A percentile compares a stretch with the other conserved stretches of the same genome.
Evolutionary conservation across 2,113 vertebrate species (phyloP).

Genomic region (Benitochromis conjunctus): DNA sequence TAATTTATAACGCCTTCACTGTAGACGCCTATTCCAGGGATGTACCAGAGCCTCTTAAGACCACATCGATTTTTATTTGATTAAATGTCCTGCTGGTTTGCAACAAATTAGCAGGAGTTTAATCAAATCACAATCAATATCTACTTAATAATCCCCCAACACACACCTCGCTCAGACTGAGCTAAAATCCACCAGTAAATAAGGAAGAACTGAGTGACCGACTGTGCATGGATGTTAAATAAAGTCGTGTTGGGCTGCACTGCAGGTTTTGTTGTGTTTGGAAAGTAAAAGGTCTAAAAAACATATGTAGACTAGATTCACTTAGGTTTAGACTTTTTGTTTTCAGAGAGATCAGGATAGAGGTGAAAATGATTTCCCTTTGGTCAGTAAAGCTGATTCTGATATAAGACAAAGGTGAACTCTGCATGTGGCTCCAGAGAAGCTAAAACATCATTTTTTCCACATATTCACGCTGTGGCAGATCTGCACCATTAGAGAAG

Average conservation of each 20-base stretch:
- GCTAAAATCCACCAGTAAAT: conserved; percentile 60
- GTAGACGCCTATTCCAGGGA: conserved; percentile 68
- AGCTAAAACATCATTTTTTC: not conserved
- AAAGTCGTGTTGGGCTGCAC: not conserved
- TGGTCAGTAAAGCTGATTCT: not conserved
- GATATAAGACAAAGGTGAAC: not conserved
- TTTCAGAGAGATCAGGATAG: not conserved
- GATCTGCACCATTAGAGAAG: not conserved
- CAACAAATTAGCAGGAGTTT: conserved; percentile 81
- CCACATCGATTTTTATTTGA: conserved; percentile 81
- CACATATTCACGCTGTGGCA: not conserved
- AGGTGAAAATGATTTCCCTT: not conserved
- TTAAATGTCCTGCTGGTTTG: conserved; percentile 79
- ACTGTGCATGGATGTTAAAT: not conserved
- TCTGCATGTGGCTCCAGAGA: not conserved
- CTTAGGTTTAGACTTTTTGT: not conserved
- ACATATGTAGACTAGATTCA: not conserved
- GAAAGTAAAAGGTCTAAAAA: not conserved
- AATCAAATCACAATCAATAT: conserved; percentile 81
- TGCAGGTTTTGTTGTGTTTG: not conserved
- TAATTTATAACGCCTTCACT: conserved; percentile 74
- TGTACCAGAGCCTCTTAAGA: conserved; percentile 74
- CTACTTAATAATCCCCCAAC: conserved; percentile 77
- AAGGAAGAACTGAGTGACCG: not conserved
- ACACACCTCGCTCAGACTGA: conserved; percentile 49